phyloP scores from a whole-genome alignment of 2,797 vertebrate genomes.

The Siniperca scherzeri region DNA sequence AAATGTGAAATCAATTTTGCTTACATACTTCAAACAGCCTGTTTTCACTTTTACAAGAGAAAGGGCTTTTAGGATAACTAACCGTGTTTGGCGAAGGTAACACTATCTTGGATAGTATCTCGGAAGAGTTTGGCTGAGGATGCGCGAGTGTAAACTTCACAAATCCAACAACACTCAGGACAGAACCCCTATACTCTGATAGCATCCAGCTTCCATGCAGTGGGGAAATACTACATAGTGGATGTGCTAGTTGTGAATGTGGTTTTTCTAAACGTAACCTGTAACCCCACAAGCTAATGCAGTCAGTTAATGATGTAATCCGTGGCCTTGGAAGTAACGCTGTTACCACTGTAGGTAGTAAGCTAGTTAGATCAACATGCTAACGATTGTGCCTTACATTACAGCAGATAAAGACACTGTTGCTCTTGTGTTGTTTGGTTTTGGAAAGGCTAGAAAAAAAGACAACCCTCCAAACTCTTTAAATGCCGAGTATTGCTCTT shows the following conservation, averaged over 20 bases:
- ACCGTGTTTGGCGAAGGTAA: not conserved
- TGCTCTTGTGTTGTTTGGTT: not conserved
- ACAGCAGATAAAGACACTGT: not conserved
- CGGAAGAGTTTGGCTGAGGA: not conserved
- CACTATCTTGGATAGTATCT: not conserved
- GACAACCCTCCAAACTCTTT: not conserved
- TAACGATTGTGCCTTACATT: not conserved
- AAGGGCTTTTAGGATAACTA: not conserved
- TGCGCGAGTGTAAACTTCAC: not conserved
- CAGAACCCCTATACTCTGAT: not conserved
- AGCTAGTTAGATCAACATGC: not conserved
- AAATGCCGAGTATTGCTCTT: not conserved
- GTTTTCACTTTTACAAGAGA: not conserved
- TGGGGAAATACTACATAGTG: not conserved
- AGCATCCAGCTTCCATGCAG: not conserved
- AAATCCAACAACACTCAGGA: slow-evolving; percentile 7
- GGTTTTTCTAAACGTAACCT: not conserved
- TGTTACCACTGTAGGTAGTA: not conserved
- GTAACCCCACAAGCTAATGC: not conserved
- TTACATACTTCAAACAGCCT: not conserved
- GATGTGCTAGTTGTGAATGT: not conserved
- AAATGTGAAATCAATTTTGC: not conserved
- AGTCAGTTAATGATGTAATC: not conserved
- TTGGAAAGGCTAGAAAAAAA: not conserved
- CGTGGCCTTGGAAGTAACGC: not conserved